Evolutionary conservation across 1,140 invertebrate species (phyloP), one percentile per base, ranked within the genome.

Genomic region (Bombyx mandarina): DNA sequence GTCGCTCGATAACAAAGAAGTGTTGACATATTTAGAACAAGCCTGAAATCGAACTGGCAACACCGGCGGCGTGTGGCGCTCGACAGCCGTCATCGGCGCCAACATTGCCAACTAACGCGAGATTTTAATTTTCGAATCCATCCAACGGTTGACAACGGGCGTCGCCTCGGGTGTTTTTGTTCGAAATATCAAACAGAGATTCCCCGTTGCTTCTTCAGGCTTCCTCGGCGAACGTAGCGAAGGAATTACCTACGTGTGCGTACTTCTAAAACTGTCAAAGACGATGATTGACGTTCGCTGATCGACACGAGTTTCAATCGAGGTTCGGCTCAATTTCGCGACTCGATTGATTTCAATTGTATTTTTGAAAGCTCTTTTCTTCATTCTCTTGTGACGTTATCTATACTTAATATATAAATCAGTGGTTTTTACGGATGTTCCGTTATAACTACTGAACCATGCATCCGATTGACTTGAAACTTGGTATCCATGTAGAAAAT

Each of bases 1-100:
- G 81, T 79, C 77, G 67, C 66, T 57, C 71, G 80, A 82, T 84
- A 81, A 86, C 83, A 86, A 86, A 86, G 83, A 79, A 80, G 67
- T 82, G 79, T 74, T 82, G 83, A 86, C 81, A 84, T 84, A 84
- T 86, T 86, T 86, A 86, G 83, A 86, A 86, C 83, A 84, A 83
- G 81, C 83, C 83, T 84, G 83, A 86, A 86, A 86, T 81, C 81
- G 83, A 82, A 77, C 69, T 77, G 82, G 79, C 76, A 73, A 72
- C 71, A 44, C 67, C 59, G 66, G 63, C 62, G 54, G 55, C 47
- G 58, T 51, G 57, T 44, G 45, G 60, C 64, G 63, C 63, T n/a
- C 75, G 79, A 80, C 79, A 83, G 69, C 78, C 77, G 81, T 82
- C 81, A 82, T 56, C 62, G 67, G 62, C 67, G 67, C 73, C 71